Evolutionary conservation across 2,797 vertebrate genomes (phyloP).

Genomic region (Crocodylus rhombifer): DNA sequence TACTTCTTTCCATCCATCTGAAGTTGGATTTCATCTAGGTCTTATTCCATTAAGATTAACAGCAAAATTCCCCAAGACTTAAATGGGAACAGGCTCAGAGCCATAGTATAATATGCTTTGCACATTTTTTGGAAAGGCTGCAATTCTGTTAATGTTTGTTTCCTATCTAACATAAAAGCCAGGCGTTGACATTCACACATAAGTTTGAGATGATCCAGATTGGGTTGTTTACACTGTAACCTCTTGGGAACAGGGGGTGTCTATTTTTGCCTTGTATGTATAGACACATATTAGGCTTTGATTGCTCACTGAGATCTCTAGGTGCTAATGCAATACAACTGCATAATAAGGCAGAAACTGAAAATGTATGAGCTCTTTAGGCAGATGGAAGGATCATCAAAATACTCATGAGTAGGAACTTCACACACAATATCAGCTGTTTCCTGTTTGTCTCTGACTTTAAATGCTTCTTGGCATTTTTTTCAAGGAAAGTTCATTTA

Average conservation of each 20-base stretch:
- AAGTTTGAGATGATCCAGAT: neutral
- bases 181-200: neutral
- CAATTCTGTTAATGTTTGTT: neutral
- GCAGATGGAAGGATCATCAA: neutral
- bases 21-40: neutral
- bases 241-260: neutral
- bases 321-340: neutral
- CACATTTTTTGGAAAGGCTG: neutral
- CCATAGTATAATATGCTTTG: neutral
- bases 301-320: neutral
- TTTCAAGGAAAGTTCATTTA: neutral
- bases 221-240: neutral
- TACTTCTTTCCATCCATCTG: neutral
- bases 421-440: neutral
- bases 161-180: neutral
- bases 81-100: neutral
- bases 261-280: neutral
- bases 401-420: neutral
- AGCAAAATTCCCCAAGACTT: neutral
- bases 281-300: neutral
- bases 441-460: neutral
- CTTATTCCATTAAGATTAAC: neutral
- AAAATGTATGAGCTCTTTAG: neutral
- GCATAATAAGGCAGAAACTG: neutral
- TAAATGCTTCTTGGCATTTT: neutral